Base-by-base conservation (phyloP, 2,797 vertebrate genomes). In the Dicrostonyx torquatus region DNA sequence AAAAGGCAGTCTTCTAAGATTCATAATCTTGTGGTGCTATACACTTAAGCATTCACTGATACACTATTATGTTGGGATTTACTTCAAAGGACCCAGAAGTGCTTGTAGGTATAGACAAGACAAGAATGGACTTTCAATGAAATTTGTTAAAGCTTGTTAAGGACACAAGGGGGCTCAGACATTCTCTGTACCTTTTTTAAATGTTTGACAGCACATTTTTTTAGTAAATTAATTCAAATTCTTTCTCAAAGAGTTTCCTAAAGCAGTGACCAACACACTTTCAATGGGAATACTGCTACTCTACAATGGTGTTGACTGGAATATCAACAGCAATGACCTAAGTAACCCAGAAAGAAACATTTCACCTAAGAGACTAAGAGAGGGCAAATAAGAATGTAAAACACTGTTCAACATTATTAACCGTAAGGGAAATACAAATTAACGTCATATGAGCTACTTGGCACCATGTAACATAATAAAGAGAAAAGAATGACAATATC, bases 131-230 rank as follows among this genome's bases (percentile, higher is more conserved):
- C 12, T 37, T 75, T 34, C 62, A 58, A 20, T 79, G 62, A 43
- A n/a, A n/a, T 43, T 29, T 64, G 1, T 4, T 84, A n/a, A 84
- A 84, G n/a, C 40, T 20, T n/a, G 24, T 43, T 76, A n/a, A 79
- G 72, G 73, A 73, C 50, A 45, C 55, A n/a, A 7, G 31, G 14
- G 26, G 1, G 8, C n/a, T 70, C 45, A 77, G 5, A 48, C 73
- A 20, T 31, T 82, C 60, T 93, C 76, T 58, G 31, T 40, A 73
- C 80, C 40, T 93, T 43, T 96, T 70, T 72, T 45, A 96, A 96
- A 84, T 85, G 12, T 93, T 90, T 82, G 60, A 75, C 55, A 82
- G 86, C 29, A 72, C 5, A 78, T 78, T 68, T 82, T 82, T 88
- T 78, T 0, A 92, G 85, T 66, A 85, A 85, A 58, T 80, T 76